phyloP scores from a whole-genome alignment of 2,797 vertebrate species.

The Tinamus major region DNA sequence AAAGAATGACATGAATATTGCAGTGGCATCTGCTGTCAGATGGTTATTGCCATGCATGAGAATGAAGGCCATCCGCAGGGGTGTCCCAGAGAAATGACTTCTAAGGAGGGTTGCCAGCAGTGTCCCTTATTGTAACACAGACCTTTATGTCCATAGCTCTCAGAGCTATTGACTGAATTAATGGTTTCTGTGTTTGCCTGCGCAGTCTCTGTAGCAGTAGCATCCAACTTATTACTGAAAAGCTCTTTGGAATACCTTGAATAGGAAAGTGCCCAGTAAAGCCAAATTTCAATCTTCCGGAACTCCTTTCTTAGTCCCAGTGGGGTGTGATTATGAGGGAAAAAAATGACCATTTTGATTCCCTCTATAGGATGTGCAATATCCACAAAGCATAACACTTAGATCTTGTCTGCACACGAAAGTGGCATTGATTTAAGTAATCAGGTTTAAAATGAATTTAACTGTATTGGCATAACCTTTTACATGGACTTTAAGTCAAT shows the following conservation, averaged over 20 bases:
- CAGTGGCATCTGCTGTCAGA: background rate
- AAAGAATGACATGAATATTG: background rate
- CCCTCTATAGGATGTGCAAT: background rate
- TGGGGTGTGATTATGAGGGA: background rate
- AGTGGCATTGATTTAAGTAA: slow-evolving; percentile 61
- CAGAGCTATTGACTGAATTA: slow-evolving; percentile 21
- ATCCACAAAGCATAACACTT: slow-evolving; percentile 30
- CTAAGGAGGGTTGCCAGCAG: background rate
- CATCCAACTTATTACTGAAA: slow-evolving; percentile 24
- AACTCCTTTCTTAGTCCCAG: background rate
- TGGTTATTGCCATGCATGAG: background rate
- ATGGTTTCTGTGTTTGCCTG: slow-evolving; percentile 4
- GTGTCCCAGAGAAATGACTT: background rate
- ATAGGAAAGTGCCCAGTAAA: slow-evolving; percentile 18
- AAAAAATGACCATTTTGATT: slow-evolving; percentile 27
- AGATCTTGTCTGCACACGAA: slow-evolving; percentile 22
- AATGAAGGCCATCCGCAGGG: background rate
- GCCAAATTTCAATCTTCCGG: slow-evolving; percentile 17
- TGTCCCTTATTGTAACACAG: background rate
- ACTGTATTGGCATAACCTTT: slow-evolving; percentile 24
- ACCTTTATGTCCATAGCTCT: slow-evolving; percentile 2
- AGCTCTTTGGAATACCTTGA: slow-evolving; percentile 23
- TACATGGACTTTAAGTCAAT: slow-evolving; percentile 3
- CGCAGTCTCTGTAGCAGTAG: background rate
- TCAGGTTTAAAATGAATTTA: slow-evolving; percentile 52